Conservation (phyloP, 2,113 vertebrate genomes). For the Rafetus swinhoei region DNA sequence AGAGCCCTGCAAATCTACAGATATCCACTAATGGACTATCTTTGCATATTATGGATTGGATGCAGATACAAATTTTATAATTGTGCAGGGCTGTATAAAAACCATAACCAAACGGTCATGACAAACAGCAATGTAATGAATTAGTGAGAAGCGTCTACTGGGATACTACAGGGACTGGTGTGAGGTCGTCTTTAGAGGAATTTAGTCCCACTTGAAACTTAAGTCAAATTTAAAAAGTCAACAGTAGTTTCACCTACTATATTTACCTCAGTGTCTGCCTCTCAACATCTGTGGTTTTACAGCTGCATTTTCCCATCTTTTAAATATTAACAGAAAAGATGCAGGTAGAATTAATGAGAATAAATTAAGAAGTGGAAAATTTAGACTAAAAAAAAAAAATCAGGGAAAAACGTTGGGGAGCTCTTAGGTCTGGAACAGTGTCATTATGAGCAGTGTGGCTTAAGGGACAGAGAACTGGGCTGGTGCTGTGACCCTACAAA, state of each 20-base stretch:
- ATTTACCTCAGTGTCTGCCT: not conserved
- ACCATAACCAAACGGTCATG: not conserved
- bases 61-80: too few species aligned
- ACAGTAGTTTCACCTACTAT: not conserved
- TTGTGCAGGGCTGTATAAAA: not conserved
- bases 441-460: not conserved
- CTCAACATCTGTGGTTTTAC: not conserved
- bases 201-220: not conserved
- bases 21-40: too few species aligned
- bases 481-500: not conserved
- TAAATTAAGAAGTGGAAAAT: not conserved
- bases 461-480: not conserved
- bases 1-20: not conserved
- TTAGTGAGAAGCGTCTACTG: not conserved
- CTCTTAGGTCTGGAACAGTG: not conserved
- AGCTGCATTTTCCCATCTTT: not conserved
- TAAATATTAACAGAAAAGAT: not conserved
- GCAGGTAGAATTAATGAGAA: not conserved
- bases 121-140: not conserved
- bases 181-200: not conserved
- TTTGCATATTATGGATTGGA: too few species aligned
- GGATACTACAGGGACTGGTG: not conserved
- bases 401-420: not conserved
- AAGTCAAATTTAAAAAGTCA: not conserved
- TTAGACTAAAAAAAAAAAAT: not conserved